A percentile compares a stretch with the other conserved stretches of the same genome.
Evolutionary conservation across 2,888 invertebrate genomes (phyloP).

Genomic region (Yponomeuta malinellus): DNA sequence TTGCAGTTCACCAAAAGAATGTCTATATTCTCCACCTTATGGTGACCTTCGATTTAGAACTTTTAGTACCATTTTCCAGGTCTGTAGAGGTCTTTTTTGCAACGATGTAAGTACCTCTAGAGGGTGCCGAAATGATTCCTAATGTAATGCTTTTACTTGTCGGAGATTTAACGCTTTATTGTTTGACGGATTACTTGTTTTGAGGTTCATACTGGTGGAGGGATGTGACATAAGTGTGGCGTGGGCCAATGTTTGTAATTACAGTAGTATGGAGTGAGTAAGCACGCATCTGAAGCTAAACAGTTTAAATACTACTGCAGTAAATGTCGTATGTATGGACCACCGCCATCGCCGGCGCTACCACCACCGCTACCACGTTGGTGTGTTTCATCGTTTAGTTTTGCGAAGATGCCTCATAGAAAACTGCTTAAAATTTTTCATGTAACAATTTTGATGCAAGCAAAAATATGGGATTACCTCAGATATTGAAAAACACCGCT

Average conservation of each 20-base stretch:
- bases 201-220: conserved; percentile 34
- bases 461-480: not conserved
- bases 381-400: too few relatives aligned
- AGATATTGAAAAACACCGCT: not conserved
- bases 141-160: conserved; percentile 61
- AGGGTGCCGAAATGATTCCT: conserved; percentile 32
- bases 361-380: too few relatives aligned
- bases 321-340: too few relatives aligned
- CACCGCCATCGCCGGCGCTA: too few relatives aligned
- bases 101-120: not conserved
- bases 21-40: not conserved
- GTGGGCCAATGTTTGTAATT: not conserved
- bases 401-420: too few relatives aligned
- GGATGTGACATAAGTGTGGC: not conserved
- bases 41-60: not conserved
- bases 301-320: too few relatives aligned
- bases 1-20: not conserved
- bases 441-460: too few relatives aligned
- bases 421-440: too few relatives aligned
- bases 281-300: too few relatives aligned
- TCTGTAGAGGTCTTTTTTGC: not conserved
- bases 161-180: conserved; percentile 43
- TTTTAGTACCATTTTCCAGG: not conserved
- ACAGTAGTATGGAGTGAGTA: not conserved
- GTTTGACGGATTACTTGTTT: conserved; percentile 53